These are phyloP conservation scores for Falco berigora DNA, from an alignment of 2,797 vertebrate genomes.

Conservation along the genomic window DNA sequence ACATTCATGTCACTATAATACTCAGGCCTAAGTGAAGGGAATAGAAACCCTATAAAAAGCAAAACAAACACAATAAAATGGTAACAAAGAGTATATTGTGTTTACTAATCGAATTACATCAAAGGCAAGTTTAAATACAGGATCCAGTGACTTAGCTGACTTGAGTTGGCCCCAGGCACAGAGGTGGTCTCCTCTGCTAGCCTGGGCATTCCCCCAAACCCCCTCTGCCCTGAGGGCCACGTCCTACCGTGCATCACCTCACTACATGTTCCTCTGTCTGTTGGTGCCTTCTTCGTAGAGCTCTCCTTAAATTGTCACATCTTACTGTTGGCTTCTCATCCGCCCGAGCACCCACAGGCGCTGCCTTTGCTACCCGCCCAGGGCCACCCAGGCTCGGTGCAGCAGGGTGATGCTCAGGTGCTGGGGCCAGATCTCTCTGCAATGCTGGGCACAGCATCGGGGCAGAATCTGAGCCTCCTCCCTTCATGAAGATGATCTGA, in stretches of 20 bases:
- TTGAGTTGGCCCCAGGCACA: neutral
- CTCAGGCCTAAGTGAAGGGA: conserved; percentile 11
- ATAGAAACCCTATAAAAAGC: neutral
- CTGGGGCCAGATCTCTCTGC: neutral
- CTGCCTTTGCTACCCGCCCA: neutral
- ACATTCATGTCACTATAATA: neutral
- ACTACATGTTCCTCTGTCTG: neutral
- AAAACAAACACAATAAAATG: conserved; percentile 18
- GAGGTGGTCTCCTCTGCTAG: neutral
- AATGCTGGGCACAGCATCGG: neutral
- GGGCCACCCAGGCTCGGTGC: neutral
- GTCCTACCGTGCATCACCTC: fast-evolving
- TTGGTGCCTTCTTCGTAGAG: neutral
- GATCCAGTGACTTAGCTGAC: neutral
- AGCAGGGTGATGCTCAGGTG: neutral
- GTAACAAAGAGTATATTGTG: neutral
- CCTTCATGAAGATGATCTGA: fast-evolving
- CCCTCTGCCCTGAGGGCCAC: fast-evolving
- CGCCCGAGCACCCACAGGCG: fast-evolving
- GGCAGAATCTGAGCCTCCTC: neutral
- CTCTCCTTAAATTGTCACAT: neutral
- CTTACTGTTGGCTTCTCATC: neutral
- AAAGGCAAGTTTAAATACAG: neutral
- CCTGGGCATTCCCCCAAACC: neutral
- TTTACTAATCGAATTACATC: neutral